Evolutionary conservation across 1,140 invertebrate genomes (phyloP), one percentile per base, ranked within the genome.

Genomic region (Chironomus striatipennis): DNA sequence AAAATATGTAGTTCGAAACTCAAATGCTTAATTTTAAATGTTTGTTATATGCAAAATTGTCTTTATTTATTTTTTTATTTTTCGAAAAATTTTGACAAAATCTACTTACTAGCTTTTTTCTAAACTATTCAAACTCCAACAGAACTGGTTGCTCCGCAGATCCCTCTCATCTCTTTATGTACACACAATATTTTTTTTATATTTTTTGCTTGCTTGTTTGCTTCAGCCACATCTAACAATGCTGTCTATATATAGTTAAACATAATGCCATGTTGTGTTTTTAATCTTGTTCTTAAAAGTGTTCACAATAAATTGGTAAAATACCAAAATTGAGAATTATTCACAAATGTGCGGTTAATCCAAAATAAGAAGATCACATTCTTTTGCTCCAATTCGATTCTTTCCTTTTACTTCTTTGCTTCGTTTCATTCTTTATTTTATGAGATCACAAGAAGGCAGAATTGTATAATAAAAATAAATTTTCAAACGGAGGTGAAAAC

Each of bases 231-330:
- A 34, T 34, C 24, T 34, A 34, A 34, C 24, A 34, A 34, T 34
- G 24, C 47, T 15, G 43, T 57, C 47, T 57, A 57, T 57, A 57
- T 57, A 57, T 57, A 57, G 47, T 57, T 57, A n/a, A 12, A 57
- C 12, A 57, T 12, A 12, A 57, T 57, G 9, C n/a, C 3, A n/a
- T 57, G 47, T 57, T 57, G 12, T 57, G 47, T 57, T 57, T 57
- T 57, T 57, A 12, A 57, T 57, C 47, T 57, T 57, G 47, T 57
- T 57, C 24, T 57, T 57, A 57, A 57, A 57, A 57, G 47, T 57
- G 47, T 57, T 57, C 47, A 57, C 47, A 57, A 57, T 57, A 57
- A 57, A 57, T 57, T 57, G 47, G 47, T 57, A 57, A 57, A 57
- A 57, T 57, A 57, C 47, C 47, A n/a, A 57, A 12, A 57, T n/a